Conservation (phyloP, 2,888 invertebrate genomes). For the Tortricodes alternella region DNA sequence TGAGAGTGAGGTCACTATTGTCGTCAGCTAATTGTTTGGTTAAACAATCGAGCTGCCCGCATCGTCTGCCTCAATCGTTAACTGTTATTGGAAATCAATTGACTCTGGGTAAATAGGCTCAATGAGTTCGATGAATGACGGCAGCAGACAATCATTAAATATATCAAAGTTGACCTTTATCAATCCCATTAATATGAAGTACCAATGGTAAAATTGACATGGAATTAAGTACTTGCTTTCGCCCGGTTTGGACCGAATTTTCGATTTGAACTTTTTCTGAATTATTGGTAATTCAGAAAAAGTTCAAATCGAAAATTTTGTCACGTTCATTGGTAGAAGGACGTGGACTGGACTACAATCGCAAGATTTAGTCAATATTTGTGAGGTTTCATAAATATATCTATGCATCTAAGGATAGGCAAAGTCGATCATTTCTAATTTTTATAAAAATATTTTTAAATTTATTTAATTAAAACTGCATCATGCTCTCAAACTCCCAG, state of each 20-base stretch:
- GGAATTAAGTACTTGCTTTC: too few species aligned
- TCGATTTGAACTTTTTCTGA: too few species aligned
- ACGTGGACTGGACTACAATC: too few species aligned
- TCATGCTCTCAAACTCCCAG: too few species aligned
- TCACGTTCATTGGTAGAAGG: too few species aligned
- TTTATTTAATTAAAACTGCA: too few species aligned
- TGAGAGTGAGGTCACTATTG: conserved; percentile 55
- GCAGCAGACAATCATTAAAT: conserved; percentile 39
- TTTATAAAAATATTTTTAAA: too few species aligned
- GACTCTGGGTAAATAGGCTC: conserved; percentile 64
- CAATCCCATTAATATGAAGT: conserved; percentile 17
- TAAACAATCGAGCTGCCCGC: conserved; percentile 76
- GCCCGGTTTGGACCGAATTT: not conserved
- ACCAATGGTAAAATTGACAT: not conserved
- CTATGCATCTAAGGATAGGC: too few species aligned
- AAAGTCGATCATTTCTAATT: too few species aligned
- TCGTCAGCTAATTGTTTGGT: conserved; percentile 64
- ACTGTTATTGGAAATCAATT: conserved; percentile 81
- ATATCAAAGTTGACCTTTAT: conserved; percentile 35
- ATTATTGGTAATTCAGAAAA: too few species aligned
- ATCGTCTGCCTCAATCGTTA: conserved; percentile 74
- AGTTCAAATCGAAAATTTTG: not conserved
- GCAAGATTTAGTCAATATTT: too few species aligned
- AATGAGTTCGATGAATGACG: conserved; percentile 59
- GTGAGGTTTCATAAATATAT: too few species aligned